phyloP scores from a whole-genome alignment of 2,113 vertebrate species.

The Haemorhous mexicanus region DNA sequence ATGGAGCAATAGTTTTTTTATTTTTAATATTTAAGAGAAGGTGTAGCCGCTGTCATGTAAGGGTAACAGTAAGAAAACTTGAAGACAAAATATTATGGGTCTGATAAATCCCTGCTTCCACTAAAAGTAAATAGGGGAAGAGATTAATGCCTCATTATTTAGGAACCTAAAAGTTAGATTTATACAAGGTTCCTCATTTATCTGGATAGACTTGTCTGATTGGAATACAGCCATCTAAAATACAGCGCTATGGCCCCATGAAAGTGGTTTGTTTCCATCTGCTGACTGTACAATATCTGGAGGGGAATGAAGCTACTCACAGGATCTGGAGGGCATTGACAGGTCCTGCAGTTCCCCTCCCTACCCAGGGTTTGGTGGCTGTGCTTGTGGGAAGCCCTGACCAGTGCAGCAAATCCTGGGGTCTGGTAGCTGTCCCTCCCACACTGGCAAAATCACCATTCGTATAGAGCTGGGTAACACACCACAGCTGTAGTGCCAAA shows the following conservation, averaged over 20 bases:
- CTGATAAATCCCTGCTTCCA: neutral
- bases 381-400: neutral
- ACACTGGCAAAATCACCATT: neutral
- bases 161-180: neutral
- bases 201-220: neutral
- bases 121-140: neutral
- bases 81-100: neutral
- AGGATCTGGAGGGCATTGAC: accelerated
- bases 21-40: neutral
- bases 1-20: neutral
- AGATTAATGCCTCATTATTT: neutral
- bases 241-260: neutral
- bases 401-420: neutral
- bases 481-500: neutral
- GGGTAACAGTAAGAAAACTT: neutral
- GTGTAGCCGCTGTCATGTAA: neutral
- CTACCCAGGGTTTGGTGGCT: neutral
- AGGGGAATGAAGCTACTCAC: neutral
- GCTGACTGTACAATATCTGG: neutral
- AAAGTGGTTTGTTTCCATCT: neutral
- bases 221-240: neutral
- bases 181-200: neutral
- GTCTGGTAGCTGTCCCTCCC: neutral
- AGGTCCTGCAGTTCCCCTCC: neutral
- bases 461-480: neutral